These are phyloP conservation scores for Melanotaenia duboulayi DNA, from an alignment of 2,113 vertebrate species.

Conservation along the genomic window DNA sequence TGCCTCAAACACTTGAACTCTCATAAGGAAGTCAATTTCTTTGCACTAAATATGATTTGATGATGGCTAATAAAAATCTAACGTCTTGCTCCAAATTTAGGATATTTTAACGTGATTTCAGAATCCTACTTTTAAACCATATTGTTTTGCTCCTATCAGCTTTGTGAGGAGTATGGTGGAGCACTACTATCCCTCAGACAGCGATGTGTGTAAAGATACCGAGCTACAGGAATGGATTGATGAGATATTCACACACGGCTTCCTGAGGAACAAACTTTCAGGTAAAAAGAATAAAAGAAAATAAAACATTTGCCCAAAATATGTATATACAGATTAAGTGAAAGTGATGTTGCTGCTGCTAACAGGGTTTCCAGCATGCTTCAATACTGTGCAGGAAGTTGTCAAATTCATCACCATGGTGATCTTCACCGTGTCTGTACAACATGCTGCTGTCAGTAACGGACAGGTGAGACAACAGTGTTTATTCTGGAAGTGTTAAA, in stretches of 20 bases:
- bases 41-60: too few species aligned
- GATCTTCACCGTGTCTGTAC: conserved; percentile 68
- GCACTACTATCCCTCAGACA: conserved; percentile 65
- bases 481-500: not conserved
- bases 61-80: too few species aligned
- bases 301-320: too few species aligned
- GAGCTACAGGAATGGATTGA: conserved; percentile 86
- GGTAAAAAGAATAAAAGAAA: conserved; percentile 19
- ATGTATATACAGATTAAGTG: not conserved
- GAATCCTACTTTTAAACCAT: not conserved
- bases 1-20: not conserved
- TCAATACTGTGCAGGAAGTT: conserved; percentile 47
- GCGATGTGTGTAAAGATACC: conserved; percentile 65
- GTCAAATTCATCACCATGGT: conserved; percentile 76
- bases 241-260: conserved; percentile 83
- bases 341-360: not conserved
- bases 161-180: conserved; percentile 72
- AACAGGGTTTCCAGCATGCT: conserved; percentile 60
- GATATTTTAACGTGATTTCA: accelerated
- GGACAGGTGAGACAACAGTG: conserved; percentile 63
- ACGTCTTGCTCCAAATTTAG: not conserved
- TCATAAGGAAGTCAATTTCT: too few species aligned
- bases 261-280: conserved; percentile 74
- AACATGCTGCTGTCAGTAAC: conserved; percentile 69
- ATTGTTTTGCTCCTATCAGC: conserved; percentile 53